Evolutionary conservation across 2,888 invertebrate genomes (phyloP), one percentile per base, ranked within the genome.

Genomic region (Amiota mariae): DNA sequence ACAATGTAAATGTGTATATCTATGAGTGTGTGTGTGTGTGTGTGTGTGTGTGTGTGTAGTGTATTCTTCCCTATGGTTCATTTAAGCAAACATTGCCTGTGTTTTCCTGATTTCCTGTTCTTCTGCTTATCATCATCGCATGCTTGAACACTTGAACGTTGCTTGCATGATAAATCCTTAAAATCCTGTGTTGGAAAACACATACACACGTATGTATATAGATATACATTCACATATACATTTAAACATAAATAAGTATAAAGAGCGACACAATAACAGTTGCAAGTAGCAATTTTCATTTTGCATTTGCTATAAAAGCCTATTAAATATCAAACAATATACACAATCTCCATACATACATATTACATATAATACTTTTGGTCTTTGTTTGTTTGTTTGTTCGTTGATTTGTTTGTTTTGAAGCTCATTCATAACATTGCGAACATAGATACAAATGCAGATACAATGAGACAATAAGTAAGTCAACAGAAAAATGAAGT

Each of bases 321-420:
- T 79, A 81, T 80, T 83, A 82, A 82, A 83, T 83, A 76, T 78
- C 83, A 82, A 82, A 82, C 81, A 83, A 83, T 79, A 64, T 71
- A 76, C 3, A 36, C 36, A 36, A 36, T 36, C 36, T 36, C 6
- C 36, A 36, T 36, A 75, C 36, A 36, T 36, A 75, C 54, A 78
- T 72, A 75, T 78, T 76, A 71, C 73, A 76, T 72, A 75, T 61
- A 54, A 54, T 68, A 54, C 9, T 24, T 54, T 59, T 12, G 59
- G 12, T 59, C 18, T 20, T 63, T 63, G 63, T 63, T 63, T 63
- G 36, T 46, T 63, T 68, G 51, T 68, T 68, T 24, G 24, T 24
- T n/a, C n/a, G 67, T 51, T 67, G 49, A 20, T 51, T 51, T 68
- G 67, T n/a, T 51, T 20, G 57, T 57, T 57, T 18, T 15, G 8